A percentile compares a stretch with the other conserved stretches of the same genome.
Evolutionary conservation across 2,113 vertebrate species (phyloP).

Genomic region (Cromileptes altivelis): DNA sequence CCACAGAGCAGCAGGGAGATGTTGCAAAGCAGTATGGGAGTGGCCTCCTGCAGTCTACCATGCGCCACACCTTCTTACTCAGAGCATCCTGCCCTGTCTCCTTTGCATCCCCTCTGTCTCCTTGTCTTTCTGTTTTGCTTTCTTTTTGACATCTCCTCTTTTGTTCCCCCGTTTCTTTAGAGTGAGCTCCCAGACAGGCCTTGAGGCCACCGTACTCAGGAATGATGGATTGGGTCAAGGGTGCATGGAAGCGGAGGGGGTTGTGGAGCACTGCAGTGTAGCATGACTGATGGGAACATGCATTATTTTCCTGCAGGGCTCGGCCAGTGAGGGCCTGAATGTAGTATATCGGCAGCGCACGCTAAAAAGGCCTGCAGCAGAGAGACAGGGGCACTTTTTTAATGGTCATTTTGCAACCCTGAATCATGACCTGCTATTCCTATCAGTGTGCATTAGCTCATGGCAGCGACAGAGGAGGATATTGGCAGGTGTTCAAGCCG

Average conservation of each 20-base stretch:
- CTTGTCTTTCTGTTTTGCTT: slow-evolving; percentile 33
- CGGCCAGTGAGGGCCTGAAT: slow-evolving; percentile 48
- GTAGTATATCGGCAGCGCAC: slow-evolving; percentile 36
- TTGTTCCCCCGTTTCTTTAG: slow-evolving; percentile 45
- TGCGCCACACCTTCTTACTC: slow-evolving; percentile 40
- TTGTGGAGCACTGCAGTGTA: slow-evolving; percentile 78
- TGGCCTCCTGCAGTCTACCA: slow-evolving; percentile 52
- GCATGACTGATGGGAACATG: slow-evolving; percentile 84
- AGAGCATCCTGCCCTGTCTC: slow-evolving; percentile 27
- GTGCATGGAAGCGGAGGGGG: slow-evolving; percentile 66
- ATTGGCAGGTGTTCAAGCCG: slow-evolving; percentile 51
- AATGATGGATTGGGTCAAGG: slow-evolving; percentile 80
- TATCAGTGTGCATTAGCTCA: slow-evolving; percentile 28
- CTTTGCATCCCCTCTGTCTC: slow-evolving; percentile 9
- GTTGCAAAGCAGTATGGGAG: slow-evolving; percentile 44
- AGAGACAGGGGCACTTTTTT: slow-evolving; percentile 33
- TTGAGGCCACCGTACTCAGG: slow-evolving; percentile 72
- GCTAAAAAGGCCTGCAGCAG: slow-evolving; percentile 46
- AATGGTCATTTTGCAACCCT: slow-evolving; percentile 50
- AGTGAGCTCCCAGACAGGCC: slow-evolving; percentile 63
- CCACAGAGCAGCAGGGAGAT: slow-evolving; percentile 31
- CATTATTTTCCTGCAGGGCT: slow-evolving; percentile 77
- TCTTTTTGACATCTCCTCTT: slow-evolving; percentile 47
- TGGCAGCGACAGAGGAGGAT: slow-evolving; percentile 28
- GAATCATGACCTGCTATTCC: slow-evolving; percentile 53